Evolutionary conservation across 2,888 invertebrate species (phyloP).

Genomic region (Melinaea menophilus): DNA sequence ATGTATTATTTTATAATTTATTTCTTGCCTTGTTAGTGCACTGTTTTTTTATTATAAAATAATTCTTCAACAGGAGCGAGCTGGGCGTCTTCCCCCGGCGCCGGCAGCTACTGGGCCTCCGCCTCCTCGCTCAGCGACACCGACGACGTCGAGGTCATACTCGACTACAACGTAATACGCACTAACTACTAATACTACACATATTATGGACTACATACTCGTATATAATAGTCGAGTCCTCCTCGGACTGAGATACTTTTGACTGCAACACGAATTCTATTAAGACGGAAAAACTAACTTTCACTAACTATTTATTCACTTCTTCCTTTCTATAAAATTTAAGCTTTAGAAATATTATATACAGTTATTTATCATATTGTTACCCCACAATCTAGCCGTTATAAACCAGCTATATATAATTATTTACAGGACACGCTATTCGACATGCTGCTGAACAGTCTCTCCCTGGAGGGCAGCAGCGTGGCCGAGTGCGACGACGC

Average conservation of each 20-base stretch:
- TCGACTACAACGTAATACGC: slow-evolving; percentile 61
- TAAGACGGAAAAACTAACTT: too few relatives aligned
- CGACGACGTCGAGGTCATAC: slow-evolving; percentile 61
- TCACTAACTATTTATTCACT: too few relatives aligned
- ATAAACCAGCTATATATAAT: background rate
- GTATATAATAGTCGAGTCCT: background rate
- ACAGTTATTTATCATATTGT: too few relatives aligned
- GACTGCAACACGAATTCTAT: background rate
- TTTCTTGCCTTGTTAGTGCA: too few relatives aligned
- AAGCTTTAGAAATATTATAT: too few relatives aligned
- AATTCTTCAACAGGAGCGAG: slow-evolving; percentile 31
- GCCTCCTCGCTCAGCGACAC: slow-evolving; percentile 59
- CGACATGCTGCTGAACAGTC: slow-evolving; percentile 66
- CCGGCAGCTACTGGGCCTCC: slow-evolving; percentile 63
- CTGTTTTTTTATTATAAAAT: too few relatives aligned
- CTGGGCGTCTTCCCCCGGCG: slow-evolving; percentile 36
- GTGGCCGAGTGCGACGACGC: slow-evolving; percentile 35
- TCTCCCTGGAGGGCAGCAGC: slow-evolving; percentile 51
- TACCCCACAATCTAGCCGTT: too few relatives aligned
- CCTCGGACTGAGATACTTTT: background rate
- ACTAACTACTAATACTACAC: slow-evolving; percentile 20
- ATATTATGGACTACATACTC: background rate
- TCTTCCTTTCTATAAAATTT: too few relatives aligned
- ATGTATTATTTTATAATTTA: too few relatives aligned
- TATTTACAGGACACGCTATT: slow-evolving; percentile 61